Base-by-base conservation (phyloP, 2,797 vertebrate species). In the Acomys russatus region DNA sequence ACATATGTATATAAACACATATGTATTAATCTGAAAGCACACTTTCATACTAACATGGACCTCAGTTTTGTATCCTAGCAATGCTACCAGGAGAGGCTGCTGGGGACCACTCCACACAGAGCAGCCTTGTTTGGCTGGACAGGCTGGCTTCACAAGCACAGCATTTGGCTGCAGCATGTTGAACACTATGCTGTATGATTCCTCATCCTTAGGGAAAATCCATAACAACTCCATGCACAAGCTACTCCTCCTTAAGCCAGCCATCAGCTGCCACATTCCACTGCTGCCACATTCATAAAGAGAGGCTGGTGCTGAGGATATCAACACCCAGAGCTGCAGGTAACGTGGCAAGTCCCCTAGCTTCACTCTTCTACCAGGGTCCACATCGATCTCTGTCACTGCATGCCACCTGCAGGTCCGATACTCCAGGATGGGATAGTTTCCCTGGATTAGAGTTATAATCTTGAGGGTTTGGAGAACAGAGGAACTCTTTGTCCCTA, bases 11-110 rank as follows among this genome's bases (percentile, higher is more conserved):
- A 14, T 25, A n/a, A 15, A 59, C 23, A 59, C 33, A n/a, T 22
- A 11, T 14, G 14, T 90, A 51, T 33, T 10, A 91, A 51, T 44
- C 63, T 77, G 70, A 98, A 94, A 98, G 95, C 96, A 91, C 68
- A 92, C 94, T 97, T 97, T 92, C 86, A 92, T 51, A 66, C 8
- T 96, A n/a, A 3, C 84, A 38, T 77, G 20, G 1, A 1, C 95
- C 92, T 97, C 78, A 97, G 95, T 94, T 97, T 97, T 92, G 97
- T 96, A 96, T 91, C 91, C 59, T 89, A 96, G 30, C 23, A 96
- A 90, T 61, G 70, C 33, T 91, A 70, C 89, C 90, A 94, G 56
- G 64, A 73, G 96, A 95, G 94, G 96, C 95, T 86, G 64, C 93
- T 6, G 0, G 80, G 95, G 92, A 86, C 90, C 68, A 38, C 71